Evolutionary conservation across 2,888 invertebrate genomes (phyloP).

Genomic region (Troides helena): DNA sequence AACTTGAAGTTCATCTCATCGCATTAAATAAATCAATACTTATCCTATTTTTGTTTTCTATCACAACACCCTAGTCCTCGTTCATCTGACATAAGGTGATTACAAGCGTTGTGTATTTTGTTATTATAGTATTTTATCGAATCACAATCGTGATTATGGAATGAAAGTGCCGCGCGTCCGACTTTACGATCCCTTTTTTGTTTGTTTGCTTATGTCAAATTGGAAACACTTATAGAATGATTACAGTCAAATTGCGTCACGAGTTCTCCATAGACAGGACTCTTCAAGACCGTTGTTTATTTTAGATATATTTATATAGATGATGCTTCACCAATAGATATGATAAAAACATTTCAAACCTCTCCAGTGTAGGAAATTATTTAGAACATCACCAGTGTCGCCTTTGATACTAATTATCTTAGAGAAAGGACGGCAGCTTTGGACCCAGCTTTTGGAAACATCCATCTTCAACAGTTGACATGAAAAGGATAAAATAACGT

Average conservation of each 20-base stretch:
- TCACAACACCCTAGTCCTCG: slow-evolving; percentile 43
- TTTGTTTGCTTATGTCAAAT: slow-evolving; percentile 38
- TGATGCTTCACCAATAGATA: background rate
- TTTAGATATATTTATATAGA: background rate
- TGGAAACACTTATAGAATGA: slow-evolving; percentile 46
- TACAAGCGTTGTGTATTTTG: slow-evolving; percentile 74
- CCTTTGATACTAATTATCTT: no score
- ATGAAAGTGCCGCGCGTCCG: slow-evolving; percentile 54
- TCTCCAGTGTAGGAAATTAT: no score
- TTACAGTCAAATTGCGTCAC: slow-evolving; percentile 42
- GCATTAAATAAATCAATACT: background rate
- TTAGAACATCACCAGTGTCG: no score
- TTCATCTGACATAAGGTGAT: slow-evolving; percentile 70
- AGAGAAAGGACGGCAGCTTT: no score
- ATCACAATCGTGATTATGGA: slow-evolving; percentile 77
- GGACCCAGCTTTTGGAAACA: no score
- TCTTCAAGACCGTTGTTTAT: background rate
- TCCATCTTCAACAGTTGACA: no score
- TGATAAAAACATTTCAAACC: no score
- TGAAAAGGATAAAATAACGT: no score
- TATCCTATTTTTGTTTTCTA: slow-evolving; percentile 2
- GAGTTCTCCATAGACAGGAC: slow-evolving; percentile 34
- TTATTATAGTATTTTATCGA: slow-evolving; percentile 76
- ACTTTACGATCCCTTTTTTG: slow-evolving; percentile 48
- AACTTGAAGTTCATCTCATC: background rate